A percentile compares a stretch with the other conserved stretches of the same genome.
phyloP scores from a whole-genome alignment of 2,113 vertebrate genomes.

The Muntiacus reevesi region DNA sequence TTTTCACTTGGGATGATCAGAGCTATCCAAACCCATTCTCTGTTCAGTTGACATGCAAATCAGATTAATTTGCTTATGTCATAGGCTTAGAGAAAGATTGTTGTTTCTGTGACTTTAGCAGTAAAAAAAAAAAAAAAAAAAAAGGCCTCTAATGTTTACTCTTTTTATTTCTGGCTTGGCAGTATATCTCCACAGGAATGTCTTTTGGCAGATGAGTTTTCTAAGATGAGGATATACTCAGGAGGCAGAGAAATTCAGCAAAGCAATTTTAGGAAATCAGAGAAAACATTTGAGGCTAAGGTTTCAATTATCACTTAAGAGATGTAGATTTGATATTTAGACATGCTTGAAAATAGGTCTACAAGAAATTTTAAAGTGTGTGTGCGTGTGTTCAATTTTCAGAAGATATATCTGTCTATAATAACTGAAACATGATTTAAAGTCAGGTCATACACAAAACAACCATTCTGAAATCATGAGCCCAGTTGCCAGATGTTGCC shows the following conservation, averaged over 20 bases:
- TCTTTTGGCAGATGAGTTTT: slow-evolving; percentile 31
- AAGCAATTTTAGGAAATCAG: slow-evolving; percentile 34
- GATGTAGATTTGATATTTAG: background rate
- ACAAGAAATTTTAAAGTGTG: background rate
- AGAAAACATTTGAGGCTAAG: background rate
- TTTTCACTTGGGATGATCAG: slow-evolving; percentile 59
- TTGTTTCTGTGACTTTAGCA: slow-evolving; percentile 45
- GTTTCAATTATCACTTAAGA: background rate
- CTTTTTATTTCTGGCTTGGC: slow-evolving; percentile 43
- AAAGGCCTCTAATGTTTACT: slow-evolving; percentile 55
- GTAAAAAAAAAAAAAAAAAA: background rate
- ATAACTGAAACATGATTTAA: background rate
- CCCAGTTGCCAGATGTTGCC: background rate
- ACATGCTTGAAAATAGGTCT: background rate
- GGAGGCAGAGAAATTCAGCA: slow-evolving; percentile 22
- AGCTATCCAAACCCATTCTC: slow-evolving; percentile 10
- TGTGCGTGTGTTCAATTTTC: background rate
- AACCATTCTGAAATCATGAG: background rate
- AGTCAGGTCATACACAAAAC: background rate
- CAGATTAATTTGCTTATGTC: slow-evolving; percentile 52
- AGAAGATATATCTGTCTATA: background rate
- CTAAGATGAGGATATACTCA: slow-evolving; percentile 7
- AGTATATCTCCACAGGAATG: slow-evolving; percentile 49
- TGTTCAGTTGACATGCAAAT: slow-evolving; percentile 63
- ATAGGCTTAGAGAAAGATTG: slow-evolving; percentile 56